Evolutionary conservation across 2,113 vertebrate genomes (phyloP).

Genomic region (Eira barbara): DNA sequence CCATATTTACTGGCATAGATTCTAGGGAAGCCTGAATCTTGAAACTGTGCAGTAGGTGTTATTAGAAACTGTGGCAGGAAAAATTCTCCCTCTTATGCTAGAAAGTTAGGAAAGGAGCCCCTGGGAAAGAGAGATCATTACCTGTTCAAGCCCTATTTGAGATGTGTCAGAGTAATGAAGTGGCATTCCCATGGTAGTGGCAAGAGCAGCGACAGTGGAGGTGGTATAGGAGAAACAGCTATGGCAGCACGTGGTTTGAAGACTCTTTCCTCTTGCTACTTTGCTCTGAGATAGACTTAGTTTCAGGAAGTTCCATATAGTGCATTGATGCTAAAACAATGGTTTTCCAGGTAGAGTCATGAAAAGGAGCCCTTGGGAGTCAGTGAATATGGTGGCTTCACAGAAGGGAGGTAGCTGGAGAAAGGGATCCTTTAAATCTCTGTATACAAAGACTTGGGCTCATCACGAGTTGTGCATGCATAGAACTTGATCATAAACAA

Average conservation of each 20-base stretch:
- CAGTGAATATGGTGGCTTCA: not conserved
- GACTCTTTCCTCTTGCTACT: not conserved
- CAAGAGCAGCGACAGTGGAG: too few species aligned
- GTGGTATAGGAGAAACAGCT: too few species aligned
- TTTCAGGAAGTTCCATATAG: not conserved
- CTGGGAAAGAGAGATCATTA: not conserved
- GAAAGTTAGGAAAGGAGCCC: not conserved
- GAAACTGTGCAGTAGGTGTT: not conserved
- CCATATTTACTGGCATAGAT: not conserved
- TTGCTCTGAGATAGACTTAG: not conserved
- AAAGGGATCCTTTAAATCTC: not conserved
- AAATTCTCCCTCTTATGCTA: not conserved
- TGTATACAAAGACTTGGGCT: not conserved
- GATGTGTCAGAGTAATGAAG: too few species aligned
- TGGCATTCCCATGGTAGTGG: not conserved
- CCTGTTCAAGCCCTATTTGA: not conserved
- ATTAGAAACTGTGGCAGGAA: not conserved
- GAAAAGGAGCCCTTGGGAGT: not conserved
- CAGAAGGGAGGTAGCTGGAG: not conserved
- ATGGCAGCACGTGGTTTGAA: not conserved
- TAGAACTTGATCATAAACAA: not conserved
- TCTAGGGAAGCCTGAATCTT: not conserved
- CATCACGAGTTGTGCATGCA: not conserved
- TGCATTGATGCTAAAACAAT: not conserved
- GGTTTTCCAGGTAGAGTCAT: not conserved